A percentile compares a stretch with the other conserved stretches of the same genome.
Evolutionary conservation across 2,797 vertebrate species (phyloP).

Genomic region (Strix occidentalis): DNA sequence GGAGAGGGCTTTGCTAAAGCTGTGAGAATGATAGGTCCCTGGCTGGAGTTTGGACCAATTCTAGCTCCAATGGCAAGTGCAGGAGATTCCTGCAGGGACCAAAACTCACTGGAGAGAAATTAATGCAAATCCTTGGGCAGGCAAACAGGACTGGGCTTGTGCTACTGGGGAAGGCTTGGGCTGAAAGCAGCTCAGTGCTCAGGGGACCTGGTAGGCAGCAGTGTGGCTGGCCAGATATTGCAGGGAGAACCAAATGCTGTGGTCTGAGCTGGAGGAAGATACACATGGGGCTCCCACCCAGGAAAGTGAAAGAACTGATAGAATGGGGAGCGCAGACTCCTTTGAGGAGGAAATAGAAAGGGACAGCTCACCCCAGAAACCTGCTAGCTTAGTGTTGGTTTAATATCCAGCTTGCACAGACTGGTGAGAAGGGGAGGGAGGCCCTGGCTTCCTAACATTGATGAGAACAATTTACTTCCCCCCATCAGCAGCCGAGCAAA

Average conservation of each 20-base stretch:
- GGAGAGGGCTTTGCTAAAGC: background rate
- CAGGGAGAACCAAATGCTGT: background rate
- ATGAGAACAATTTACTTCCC: background rate
- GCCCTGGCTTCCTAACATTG: no score
- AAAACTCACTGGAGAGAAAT: background rate
- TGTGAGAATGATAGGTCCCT: background rate
- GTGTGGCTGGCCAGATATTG: background rate
- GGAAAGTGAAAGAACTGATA: background rate
- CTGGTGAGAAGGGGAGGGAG: background rate
- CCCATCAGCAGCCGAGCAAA: background rate
- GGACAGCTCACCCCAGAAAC: background rate
- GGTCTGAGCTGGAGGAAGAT: background rate
- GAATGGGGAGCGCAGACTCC: no score
- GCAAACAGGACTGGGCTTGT: background rate
- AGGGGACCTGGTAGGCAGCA: fast-evolving
- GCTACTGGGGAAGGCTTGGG: background rate
- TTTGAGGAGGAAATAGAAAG: background rate
- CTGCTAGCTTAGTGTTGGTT: background rate
- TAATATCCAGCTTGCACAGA: background rate
- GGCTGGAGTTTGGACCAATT: background rate
- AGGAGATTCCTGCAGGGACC: background rate
- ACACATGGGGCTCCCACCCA: fast-evolving
- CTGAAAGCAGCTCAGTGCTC: background rate
- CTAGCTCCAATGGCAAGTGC: fast-evolving
- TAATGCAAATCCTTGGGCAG: background rate